Percentiles rank a stretch among this genome's conserved stretches.
These are phyloP conservation scores for Drosophila recens DNA, from an alignment of 2,888 invertebrate genomes.

Conservation along the genomic window DNA sequence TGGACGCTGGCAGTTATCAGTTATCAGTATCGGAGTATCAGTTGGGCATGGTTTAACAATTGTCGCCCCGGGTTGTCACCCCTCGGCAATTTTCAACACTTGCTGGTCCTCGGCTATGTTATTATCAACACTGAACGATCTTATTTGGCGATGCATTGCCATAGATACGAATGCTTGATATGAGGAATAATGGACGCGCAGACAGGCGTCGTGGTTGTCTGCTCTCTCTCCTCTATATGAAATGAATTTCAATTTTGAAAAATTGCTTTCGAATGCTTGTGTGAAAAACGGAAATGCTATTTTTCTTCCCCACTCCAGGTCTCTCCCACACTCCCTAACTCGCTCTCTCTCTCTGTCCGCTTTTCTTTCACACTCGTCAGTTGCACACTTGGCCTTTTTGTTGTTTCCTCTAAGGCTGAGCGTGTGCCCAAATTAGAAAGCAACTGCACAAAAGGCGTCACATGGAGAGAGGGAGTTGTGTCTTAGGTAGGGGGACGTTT, in stretches of 20 bases:
- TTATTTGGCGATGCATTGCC: conserved; percentile 62
- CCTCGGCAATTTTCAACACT: conserved; percentile 66
- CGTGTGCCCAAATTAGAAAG: conserved; percentile 78
- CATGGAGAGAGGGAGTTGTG: background rate
- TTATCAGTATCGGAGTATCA: conserved; percentile 10
- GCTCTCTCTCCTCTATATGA: conserved; percentile 39
- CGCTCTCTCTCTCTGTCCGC: background rate
- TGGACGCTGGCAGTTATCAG: conserved; percentile 23
- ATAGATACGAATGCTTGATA: conserved; percentile 65
- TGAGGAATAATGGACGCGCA: conserved; percentile 62
- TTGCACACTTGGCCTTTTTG: conserved; percentile 52
- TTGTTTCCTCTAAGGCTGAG: conserved; percentile 52
- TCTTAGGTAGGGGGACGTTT: conserved; percentile 32
- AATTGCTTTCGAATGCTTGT: conserved; percentile 75
- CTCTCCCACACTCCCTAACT: background rate
- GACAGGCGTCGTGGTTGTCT: conserved; percentile 59
- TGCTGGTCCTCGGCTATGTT: conserved; percentile 60
- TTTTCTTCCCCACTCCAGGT: conserved; percentile 22
- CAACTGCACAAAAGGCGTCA: conserved; percentile 52
- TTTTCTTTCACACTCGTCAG: conserved; percentile 19
- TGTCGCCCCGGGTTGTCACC: conserved; percentile 28
- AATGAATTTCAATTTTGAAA: conserved; percentile 79
- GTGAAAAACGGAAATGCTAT: conserved; percentile 79
- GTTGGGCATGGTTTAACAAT: conserved; percentile 28
- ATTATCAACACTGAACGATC: conserved; percentile 67